A percentile compares a stretch with the other conserved stretches of the same genome.
Evolutionary conservation across 2,888 invertebrate species (phyloP).

Genomic region (Ormia ochracea): DNA sequence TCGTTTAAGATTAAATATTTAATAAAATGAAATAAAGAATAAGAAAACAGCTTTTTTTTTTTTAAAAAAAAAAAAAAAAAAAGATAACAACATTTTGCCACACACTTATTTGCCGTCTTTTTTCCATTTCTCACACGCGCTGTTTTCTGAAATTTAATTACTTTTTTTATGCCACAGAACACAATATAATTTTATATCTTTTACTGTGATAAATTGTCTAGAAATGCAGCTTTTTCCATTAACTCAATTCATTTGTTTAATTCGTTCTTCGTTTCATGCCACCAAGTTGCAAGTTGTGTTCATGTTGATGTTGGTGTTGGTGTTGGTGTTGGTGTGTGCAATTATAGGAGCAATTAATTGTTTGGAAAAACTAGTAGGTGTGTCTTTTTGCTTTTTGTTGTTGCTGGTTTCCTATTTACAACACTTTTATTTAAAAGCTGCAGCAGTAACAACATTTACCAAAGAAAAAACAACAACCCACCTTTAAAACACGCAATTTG

Average conservation of each 20-base stretch:
- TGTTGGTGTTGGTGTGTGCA: constrained; percentile 47
- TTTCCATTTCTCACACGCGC: constrained; percentile 33
- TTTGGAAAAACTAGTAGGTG: constrained; percentile 55
- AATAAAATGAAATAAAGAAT: background rate
- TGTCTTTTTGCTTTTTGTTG: constrained; percentile 48
- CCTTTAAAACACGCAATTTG: constrained; percentile 61
- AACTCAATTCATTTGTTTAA: background rate
- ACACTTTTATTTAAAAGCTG: constrained; percentile 43
- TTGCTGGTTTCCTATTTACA: constrained; percentile 36
- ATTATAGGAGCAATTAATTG: constrained; percentile 62
- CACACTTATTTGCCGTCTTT: background rate
- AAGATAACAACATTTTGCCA: constrained; percentile 22
- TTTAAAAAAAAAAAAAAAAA: too few species aligned
- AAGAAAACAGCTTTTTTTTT: constrained; percentile 45
- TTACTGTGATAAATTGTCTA: constrained; percentile 40
- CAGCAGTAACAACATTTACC: background rate
- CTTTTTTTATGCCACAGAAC: background rate
- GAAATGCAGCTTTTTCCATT: constrained; percentile 46
- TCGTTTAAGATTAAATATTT: constrained; percentile 15
- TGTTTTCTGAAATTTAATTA: constrained; percentile 22
- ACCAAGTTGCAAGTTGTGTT: constrained; percentile 22
- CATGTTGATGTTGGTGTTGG: constrained; percentile 30
- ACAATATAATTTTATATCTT: constrained; percentile 22
- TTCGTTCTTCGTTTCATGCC: background rate
- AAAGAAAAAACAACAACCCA: constrained; percentile 34